These are phyloP conservation scores for Octodon degus DNA, from an alignment of 2,113 vertebrate species.

Conservation along the genomic window DNA sequence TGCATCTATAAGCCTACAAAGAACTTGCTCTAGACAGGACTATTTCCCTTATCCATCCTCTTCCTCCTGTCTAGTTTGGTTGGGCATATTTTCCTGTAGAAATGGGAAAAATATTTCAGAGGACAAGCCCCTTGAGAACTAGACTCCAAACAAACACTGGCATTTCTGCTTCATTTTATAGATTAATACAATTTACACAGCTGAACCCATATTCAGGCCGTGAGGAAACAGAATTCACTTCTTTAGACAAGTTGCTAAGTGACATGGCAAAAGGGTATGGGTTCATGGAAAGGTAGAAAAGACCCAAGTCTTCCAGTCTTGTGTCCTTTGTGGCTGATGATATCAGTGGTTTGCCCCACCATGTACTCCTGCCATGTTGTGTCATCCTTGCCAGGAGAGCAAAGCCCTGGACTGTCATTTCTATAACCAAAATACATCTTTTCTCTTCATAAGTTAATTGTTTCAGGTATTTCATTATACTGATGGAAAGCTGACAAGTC, in stretches of 20 bases:
- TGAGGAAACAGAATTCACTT: neutral
- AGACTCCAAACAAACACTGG: neutral
- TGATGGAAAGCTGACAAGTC: neutral
- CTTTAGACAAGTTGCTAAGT: conserved; percentile 35
- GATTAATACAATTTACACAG: neutral
- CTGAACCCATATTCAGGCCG: neutral
- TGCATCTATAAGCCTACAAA: neutral
- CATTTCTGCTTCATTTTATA: conserved; percentile 31
- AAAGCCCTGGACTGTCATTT: neutral
- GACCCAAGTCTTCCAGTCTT: neutral
- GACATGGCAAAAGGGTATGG: neutral
- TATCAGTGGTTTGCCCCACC: neutral
- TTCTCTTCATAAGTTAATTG: neutral
- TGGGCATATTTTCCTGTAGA: neutral
- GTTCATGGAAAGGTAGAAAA: neutral
- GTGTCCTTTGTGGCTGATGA: neutral
- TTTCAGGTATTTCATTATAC: neutral
- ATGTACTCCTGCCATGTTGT: neutral
- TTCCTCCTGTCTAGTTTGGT: neutral
- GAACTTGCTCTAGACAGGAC: neutral
- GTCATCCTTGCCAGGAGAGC: neutral
- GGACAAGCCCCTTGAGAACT: neutral
- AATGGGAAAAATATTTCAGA: conserved; percentile 7
- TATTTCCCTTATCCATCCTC: neutral
- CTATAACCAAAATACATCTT: neutral